Base-by-base conservation (phyloP, 2,888 invertebrate genomes). In the Dryadula phaetusa region DNA sequence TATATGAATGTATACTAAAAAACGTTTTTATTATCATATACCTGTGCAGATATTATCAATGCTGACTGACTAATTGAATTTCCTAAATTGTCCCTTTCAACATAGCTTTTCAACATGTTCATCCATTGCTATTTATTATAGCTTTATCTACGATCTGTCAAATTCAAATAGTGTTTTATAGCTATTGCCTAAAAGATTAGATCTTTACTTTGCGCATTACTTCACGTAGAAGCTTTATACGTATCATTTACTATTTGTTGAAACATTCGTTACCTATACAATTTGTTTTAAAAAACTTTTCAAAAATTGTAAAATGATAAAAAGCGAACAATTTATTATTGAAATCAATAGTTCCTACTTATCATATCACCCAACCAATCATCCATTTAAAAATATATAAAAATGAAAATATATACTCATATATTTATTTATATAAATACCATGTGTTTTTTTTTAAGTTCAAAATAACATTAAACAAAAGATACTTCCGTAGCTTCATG, bases 131-230 rank as follows among this genome's bases (percentile, higher is more conserved):
- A 54, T 37, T 34, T 18, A n/a, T 22, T 40, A n/a, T 54, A 34
- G 37, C n/a, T 56, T 56, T 56, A 56, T 56, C 56, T n/a, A 40
- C n/a, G 22, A 56, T 56, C 37, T 40, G 40, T 56, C 37, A 20
- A 56, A 37, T 40, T 7, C 20, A 54, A 20, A 22, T 1, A 56
- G 28, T 18, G 25, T 42, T 62, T 52, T 32, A 28, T 1, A 16
- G 18, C 2, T 40, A 62, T 52, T 40, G 40, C 10, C 16, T 22
- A 18, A 22, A 56, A 56, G 56, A 56, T 56, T 56, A 56, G 8
- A 18, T 62, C n/a, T 63, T 28, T 5, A 14, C 28, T 22, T 14
- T 53, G 18, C 8, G 10, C n/a, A 34, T n/a, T 10, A 52, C 16
- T 52, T 16, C 7, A 52, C 28, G 28, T 52, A 16, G 16, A 52